Conservation (phyloP, 2,888 invertebrate species). For the Diplazon laetatorius region DNA sequence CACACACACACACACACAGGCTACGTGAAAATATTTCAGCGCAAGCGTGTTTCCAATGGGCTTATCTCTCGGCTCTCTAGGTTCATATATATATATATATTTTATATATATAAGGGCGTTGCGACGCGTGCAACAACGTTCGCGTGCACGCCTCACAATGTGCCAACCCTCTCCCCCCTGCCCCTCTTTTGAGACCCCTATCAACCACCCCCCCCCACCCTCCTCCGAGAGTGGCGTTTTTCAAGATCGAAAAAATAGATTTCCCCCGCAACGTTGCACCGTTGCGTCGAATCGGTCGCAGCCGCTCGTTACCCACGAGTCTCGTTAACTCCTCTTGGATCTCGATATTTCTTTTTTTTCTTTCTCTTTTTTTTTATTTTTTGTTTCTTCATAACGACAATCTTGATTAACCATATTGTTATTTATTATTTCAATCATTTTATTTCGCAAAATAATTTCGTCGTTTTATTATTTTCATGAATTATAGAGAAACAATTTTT, state of each 20-base stretch:
- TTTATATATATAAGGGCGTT: constrained; percentile 39
- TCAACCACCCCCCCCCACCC: not conserved
- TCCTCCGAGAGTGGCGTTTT: constrained; percentile 24
- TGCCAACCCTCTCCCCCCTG: constrained; percentile 21
- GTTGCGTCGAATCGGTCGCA: constrained; percentile 35
- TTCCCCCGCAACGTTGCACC: constrained; percentile 28
- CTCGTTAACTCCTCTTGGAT: constrained; percentile 26
- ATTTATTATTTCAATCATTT: no score
- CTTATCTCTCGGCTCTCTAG: constrained; percentile 33
- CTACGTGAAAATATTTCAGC: constrained; percentile 41
- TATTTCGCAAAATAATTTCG: no score
- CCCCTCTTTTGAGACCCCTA: not conserved
- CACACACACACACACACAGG: not conserved
- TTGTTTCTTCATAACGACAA: no score
- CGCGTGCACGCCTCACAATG: constrained; percentile 54
- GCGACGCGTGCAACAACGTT: constrained; percentile 51
- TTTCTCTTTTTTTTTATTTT: no score
- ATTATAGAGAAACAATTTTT: no score
- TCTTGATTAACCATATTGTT: no score
- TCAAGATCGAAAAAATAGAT: constrained; percentile 57
- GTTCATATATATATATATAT: constrained; percentile 34
- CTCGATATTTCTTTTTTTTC: no score
- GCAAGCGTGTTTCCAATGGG: constrained; percentile 35
- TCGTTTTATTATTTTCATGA: no score
- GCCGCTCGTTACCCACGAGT: constrained; percentile 37